phyloP scores from a whole-genome alignment of 2,888 invertebrate genomes.

The Phlogophora meticulosa region DNA sequence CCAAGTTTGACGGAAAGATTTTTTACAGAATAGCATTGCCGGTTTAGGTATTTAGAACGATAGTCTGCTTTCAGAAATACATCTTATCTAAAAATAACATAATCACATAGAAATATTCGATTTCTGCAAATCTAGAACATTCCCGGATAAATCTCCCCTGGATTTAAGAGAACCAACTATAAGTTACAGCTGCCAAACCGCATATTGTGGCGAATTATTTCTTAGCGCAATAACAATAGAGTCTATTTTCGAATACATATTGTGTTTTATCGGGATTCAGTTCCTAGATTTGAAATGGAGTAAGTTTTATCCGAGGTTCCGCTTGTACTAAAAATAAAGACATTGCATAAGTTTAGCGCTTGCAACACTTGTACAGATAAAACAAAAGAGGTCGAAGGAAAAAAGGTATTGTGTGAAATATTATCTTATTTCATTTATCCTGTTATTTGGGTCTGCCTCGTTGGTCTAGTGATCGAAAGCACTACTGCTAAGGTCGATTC shows the following conservation, averaged over 20 bases:
- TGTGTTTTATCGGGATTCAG: slow-evolving; percentile 16
- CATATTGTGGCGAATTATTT: slow-evolving; percentile 41
- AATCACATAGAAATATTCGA: slow-evolving; percentile 24
- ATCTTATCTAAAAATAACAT: slow-evolving; percentile 31
- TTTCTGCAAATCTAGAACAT: slow-evolving; percentile 43
- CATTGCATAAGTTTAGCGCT: slow-evolving; percentile 6
- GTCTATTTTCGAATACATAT: slow-evolving; percentile 46
- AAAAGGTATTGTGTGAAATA: neutral
- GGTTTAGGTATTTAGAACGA: neutral
- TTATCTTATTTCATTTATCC: too few relatives aligned
- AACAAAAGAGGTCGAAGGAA: neutral
- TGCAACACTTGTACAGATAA: slow-evolving; percentile 1
- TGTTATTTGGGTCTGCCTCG: too few relatives aligned
- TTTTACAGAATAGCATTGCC: too few relatives aligned
- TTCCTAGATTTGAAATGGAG: slow-evolving; percentile 46
- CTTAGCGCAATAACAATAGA: slow-evolving; percentile 35
- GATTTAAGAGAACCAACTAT: slow-evolving; percentile 48
- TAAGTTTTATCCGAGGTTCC: slow-evolving; percentile 53
- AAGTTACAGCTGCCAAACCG: slow-evolving; percentile 60
- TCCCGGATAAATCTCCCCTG: slow-evolving; percentile 30
- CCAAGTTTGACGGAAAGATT: too few relatives aligned
- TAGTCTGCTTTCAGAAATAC: slow-evolving; percentile 6
- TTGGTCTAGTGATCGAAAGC: too few relatives aligned
- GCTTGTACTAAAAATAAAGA: slow-evolving; percentile 20
- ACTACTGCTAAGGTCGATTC: too few relatives aligned